Evolutionary conservation across 2,113 vertebrate species (phyloP).

Genomic region (Aptenodytes forsteri): DNA sequence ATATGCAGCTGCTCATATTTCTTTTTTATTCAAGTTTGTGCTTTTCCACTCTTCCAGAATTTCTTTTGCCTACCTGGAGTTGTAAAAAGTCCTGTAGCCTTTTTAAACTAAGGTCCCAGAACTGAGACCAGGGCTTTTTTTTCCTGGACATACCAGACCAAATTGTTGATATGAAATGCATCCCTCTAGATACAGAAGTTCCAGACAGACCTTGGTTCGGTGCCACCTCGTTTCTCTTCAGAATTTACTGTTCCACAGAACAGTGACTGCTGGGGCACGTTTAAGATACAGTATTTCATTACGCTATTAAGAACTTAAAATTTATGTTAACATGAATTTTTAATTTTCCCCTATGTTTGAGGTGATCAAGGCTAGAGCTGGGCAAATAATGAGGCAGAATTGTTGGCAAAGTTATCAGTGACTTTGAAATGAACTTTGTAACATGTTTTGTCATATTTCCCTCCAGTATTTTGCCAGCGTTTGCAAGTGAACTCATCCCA

Average conservation of each 20-base stretch:
- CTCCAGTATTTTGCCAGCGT: background rate
- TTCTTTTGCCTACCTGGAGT: background rate
- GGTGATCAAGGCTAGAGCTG: background rate
- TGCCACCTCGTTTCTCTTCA: background rate
- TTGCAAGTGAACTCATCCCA: background rate
- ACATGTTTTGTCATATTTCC: background rate
- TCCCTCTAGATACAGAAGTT: background rate
- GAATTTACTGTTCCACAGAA: background rate
- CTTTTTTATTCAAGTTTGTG: background rate
- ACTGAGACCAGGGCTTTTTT: background rate
- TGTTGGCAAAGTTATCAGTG: background rate
- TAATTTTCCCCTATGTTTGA: background rate
- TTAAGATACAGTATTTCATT: background rate
- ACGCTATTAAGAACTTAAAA: background rate
- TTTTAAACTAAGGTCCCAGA: background rate
- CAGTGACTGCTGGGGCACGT: background rate
- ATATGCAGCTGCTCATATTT: background rate
- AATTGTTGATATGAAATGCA: background rate
- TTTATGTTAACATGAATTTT: background rate
- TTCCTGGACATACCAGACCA: background rate
- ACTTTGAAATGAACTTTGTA: constrained; percentile 7
- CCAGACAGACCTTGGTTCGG: background rate
- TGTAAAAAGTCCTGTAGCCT: background rate
- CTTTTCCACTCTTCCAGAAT: background rate
- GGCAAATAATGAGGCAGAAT: background rate